phyloP scores from a whole-genome alignment of 2,888 invertebrate species.

The Congeria kusceri region DNA sequence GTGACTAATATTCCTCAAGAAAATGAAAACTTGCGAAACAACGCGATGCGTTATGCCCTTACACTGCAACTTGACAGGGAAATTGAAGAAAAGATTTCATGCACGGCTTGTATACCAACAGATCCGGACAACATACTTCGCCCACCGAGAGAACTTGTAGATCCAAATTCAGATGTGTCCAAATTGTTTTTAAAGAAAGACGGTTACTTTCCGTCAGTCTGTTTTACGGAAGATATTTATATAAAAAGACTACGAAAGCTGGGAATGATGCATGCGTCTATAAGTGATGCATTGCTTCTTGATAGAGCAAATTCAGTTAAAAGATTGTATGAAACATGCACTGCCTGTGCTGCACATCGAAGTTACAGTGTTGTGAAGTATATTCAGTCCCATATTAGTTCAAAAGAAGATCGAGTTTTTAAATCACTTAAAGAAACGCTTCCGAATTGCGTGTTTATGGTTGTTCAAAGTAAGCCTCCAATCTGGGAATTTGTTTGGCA shows the following conservation, averaged over 20 bases:
- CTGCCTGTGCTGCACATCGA: slow-evolving; percentile 13
- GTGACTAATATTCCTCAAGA: slow-evolving; percentile 16
- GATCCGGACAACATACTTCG: background rate
- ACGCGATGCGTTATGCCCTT: background rate
- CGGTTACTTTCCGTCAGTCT: slow-evolving; percentile 14
- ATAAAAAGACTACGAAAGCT: background rate
- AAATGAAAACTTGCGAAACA: background rate
- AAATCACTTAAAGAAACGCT: too few relatives aligned
- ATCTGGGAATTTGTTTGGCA: too few relatives aligned
- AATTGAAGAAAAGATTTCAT: background rate
- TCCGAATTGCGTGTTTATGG: too few relatives aligned
- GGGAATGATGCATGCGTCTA: slow-evolving; percentile 8
- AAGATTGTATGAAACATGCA: slow-evolving; percentile 7
- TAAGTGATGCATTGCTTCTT: slow-evolving; percentile 8
- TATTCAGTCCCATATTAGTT: background rate
- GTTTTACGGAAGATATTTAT: background rate
- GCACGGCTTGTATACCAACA: background rate
- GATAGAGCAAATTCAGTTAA: slow-evolving; percentile 20
- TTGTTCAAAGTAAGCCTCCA: too few relatives aligned
- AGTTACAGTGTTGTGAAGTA: slow-evolving; percentile 4
- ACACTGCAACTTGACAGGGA: background rate
- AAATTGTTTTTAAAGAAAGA: slow-evolving; percentile 16
- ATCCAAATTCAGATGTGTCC: background rate
- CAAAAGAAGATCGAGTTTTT: too few relatives aligned
- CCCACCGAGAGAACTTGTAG: background rate